Percentiles rank a stretch among this genome's conserved stretches.
phyloP scores from a whole-genome alignment of 2,113 vertebrate genomes.

The Leucopternis melanops region DNA sequence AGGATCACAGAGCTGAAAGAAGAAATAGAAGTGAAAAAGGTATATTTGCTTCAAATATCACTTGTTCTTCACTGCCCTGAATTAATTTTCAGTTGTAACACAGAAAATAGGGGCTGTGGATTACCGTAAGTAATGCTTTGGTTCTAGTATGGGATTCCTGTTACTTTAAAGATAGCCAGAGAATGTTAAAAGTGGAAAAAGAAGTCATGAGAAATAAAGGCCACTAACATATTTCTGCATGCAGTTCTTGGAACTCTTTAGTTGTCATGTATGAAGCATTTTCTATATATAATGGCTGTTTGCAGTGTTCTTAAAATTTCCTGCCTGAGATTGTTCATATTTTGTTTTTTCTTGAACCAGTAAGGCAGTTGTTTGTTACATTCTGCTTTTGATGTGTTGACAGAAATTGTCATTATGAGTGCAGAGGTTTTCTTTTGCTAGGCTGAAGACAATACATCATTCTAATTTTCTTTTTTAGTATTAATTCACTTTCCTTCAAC shows the following conservation, averaged over 20 bases:
- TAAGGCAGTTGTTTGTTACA: background rate
- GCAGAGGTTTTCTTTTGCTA: background rate
- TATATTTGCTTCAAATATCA: slow-evolving; percentile 14
- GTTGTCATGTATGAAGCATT: background rate
- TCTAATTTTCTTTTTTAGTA: background rate
- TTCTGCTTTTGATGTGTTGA: background rate
- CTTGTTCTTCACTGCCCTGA: background rate
- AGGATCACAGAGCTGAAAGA: slow-evolving; percentile 93
- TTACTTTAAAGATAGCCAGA: background rate
- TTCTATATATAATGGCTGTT: background rate
- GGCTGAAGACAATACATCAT: background rate
- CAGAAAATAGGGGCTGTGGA: background rate
- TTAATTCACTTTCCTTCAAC: background rate
- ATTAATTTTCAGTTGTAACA: background rate
- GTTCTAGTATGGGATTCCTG: background rate
- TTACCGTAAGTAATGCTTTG: background rate
- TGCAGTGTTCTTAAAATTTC: background rate
- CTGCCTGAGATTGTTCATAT: background rate
- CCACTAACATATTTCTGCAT: background rate
- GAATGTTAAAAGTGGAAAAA: background rate
- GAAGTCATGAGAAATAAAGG: background rate
- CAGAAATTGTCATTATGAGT: background rate
- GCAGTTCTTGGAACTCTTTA: background rate
- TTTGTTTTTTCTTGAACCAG: background rate
- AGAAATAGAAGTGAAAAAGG: slow-evolving; percentile 94